phyloP scores from a whole-genome alignment of 2,888 invertebrate genomes.

The Mimas tiliae region DNA sequence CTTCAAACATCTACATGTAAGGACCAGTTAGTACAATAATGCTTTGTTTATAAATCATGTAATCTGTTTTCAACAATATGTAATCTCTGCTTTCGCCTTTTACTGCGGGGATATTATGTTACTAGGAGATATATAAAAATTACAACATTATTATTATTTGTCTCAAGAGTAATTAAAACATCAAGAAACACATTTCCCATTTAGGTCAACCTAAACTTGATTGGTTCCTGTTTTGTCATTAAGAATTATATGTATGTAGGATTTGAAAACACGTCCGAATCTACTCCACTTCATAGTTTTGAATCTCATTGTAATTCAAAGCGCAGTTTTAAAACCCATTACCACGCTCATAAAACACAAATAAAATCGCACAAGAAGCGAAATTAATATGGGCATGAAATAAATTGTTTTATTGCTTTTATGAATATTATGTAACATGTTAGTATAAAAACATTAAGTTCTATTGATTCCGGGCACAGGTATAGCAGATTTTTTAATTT shows the following conservation, averaged over 20 bases:
- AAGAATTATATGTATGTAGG: neutral
- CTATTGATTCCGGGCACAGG: neutral
- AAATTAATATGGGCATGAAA: conserved; percentile 24
- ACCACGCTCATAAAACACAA: conserved; percentile 22
- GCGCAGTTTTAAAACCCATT: conserved; percentile 18
- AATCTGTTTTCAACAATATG: too few species aligned
- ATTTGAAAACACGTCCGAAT: neutral
- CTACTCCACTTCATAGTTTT: conserved; percentile 4
- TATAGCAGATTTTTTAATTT: neutral
- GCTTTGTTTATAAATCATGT: too few species aligned
- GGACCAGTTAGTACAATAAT: too few species aligned
- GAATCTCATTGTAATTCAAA: conserved; percentile 21
- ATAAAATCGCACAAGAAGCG: conserved; percentile 25
- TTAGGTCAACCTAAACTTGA: neutral
- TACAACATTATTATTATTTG: too few species aligned
- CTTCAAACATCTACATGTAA: too few species aligned
- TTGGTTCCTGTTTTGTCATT: neutral
- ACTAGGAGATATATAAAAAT: too few species aligned
- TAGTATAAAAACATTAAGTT: conserved; percentile 14
- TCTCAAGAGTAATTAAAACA: too few species aligned
- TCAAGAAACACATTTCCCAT: too few species aligned
- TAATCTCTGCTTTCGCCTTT: too few species aligned
- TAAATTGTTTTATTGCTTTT: conserved; percentile 29
- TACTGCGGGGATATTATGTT: too few species aligned
- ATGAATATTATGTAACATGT: conserved; percentile 20